Evolutionary conservation across 2,797 vertebrate genomes (phyloP).

Genomic region (Paguma larvata): DNA sequence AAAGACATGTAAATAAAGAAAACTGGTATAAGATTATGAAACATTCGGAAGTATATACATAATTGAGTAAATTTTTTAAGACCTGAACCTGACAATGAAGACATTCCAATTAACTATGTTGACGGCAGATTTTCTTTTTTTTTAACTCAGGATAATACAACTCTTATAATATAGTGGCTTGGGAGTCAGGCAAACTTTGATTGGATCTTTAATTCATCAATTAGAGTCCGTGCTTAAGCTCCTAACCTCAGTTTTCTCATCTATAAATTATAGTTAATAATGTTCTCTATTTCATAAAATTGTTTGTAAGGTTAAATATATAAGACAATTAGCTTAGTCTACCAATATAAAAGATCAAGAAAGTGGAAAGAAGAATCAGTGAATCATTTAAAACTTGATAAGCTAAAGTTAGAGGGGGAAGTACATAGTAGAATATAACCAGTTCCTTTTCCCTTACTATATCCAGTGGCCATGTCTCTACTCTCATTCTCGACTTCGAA

Average conservation of each 20-base stretch:
- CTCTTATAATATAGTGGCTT: background rate
- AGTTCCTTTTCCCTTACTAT: background rate
- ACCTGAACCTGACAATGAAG: background rate
- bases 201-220: conserved; percentile 10
- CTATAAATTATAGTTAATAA: conserved; percentile 10
- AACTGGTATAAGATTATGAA: background rate
- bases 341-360: background rate
- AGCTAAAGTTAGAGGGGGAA: background rate
- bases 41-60: background rate
- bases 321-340: background rate
- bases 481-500: background rate
- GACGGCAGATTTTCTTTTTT: background rate
- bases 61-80: background rate
- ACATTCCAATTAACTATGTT: background rate
- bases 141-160: background rate
- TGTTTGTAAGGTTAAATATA: conserved; percentile 20
- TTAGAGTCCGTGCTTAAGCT: background rate
- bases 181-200: conserved; percentile 18
- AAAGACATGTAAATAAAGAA: background rate
- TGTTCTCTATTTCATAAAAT: background rate
- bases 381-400: background rate
- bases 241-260: background rate
- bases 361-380: background rate
- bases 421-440: background rate
- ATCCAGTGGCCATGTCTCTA: background rate